Conservation (phyloP, 2,888 invertebrate genomes). For the Sminthurides aquaticus region DNA sequence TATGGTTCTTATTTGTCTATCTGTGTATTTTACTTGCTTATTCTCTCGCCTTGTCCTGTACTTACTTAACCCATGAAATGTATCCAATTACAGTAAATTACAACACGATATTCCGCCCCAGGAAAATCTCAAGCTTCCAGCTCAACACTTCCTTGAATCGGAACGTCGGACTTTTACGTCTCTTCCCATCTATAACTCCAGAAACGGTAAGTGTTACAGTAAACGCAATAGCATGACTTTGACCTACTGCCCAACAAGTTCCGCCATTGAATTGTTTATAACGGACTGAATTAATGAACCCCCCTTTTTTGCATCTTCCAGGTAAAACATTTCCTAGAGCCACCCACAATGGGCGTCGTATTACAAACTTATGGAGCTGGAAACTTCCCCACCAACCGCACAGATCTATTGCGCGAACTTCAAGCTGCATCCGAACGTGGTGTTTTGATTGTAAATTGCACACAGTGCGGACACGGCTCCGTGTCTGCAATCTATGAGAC, state of each 20-base stretch:
- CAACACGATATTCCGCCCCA: slow-evolving; percentile 57
- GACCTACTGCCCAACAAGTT: too few species aligned
- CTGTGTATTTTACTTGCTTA: slow-evolving; percentile 5
- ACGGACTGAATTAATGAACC: too few species aligned
- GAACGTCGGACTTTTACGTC: slow-evolving; percentile 75
- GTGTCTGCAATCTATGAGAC: slow-evolving; percentile 77
- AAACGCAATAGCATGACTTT: too few species aligned
- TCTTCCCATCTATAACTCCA: slow-evolving; percentile 85
- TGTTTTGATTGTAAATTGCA: slow-evolving; percentile 81
- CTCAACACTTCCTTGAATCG: slow-evolving; percentile 68
- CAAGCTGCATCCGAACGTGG: slow-evolving; percentile 64
- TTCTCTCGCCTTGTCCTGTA: neutral
- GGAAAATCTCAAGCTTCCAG: slow-evolving; percentile 58
- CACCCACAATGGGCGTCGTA: slow-evolving; percentile 75
- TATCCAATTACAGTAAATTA: slow-evolving; percentile 54
- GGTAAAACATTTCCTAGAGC: slow-evolving; percentile 53
- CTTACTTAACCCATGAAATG: too few species aligned
- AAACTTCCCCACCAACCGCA: slow-evolving; percentile 76
- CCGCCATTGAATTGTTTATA: too few species aligned
- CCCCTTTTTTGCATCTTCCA: slow-evolving; percentile 39
- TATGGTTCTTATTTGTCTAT: too few species aligned
- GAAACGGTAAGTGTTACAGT: slow-evolving; percentile 59
- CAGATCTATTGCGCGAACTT: slow-evolving; percentile 69
- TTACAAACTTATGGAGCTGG: slow-evolving; percentile 89
- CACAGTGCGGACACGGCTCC: slow-evolving; percentile 77